A percentile compares a stretch with the other conserved stretches of the same genome.
These are phyloP conservation scores for Watsonalla cultraria DNA, from an alignment of 2,888 invertebrate species.

Conservation along the genomic window DNA sequence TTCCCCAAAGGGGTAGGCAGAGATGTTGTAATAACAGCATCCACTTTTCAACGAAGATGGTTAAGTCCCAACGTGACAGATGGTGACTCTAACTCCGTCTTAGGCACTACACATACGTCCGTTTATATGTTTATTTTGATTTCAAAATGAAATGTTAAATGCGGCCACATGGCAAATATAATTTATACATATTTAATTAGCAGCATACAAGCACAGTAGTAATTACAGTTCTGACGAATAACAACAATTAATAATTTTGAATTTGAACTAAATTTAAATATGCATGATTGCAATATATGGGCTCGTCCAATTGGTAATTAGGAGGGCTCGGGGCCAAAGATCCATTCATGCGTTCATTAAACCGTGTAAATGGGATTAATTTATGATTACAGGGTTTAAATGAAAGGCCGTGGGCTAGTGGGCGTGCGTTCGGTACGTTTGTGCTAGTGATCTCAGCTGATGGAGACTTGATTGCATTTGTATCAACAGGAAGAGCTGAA, in stretches of 20 bases:
- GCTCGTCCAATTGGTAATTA: constrained; percentile 2
- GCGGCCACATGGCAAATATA: background rate
- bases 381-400: background rate
- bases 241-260: background rate
- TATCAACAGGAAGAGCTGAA: too few species aligned
- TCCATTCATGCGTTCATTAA: background rate
- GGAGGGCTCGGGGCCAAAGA: background rate
- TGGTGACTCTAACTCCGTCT: too few species aligned
- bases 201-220: background rate
- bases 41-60: too few species aligned
- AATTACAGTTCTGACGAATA: background rate
- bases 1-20: too few species aligned
- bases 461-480: too few species aligned
- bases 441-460: background rate
- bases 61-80: too few species aligned
- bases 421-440: background rate
- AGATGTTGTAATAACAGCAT: too few species aligned
- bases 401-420: background rate
- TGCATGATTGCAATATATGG: constrained; percentile 30
- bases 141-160: background rate
- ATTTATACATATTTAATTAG: background rate
- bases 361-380: background rate
- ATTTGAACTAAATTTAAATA: constrained; percentile 11
- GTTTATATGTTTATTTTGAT: too few species aligned
- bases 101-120: too few species aligned